Base-by-base conservation (phyloP, 1,140 invertebrate genomes). In the Caenorhabditis brenneri region DNA sequence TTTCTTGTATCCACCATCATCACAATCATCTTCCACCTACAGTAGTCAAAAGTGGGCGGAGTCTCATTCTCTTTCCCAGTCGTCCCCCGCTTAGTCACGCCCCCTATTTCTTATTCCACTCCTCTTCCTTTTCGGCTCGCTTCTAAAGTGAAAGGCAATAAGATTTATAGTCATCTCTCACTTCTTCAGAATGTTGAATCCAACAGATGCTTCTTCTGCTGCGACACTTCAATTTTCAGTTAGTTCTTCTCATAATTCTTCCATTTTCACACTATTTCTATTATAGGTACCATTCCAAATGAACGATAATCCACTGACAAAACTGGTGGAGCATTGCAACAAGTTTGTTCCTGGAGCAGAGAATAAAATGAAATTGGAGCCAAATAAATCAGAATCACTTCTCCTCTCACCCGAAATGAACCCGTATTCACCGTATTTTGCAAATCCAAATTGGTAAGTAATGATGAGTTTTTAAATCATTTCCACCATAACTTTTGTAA, bases 271-370 rank as follows among this genome's bases (percentile, higher is more conserved):
- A 19, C 24, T 74, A 27, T 42, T 74, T 19, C 10, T 19, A 27
- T 29, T 55, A 10, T 24, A 65, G 58, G 58, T 65, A n/a, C 58
- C 58, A 65, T 65, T 65, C 58, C 58, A 42, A 74, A 74, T 74
- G 65, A 74, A 36, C n/a, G 65, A 74, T 3, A 74, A 42, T 42
- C 65, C 65, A 15, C 36, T 74, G 2, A 42, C 65, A 46, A 74
- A 74, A 46, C 65, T 74, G 36, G 22, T 74, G 5, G 65, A 74
- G 22, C 65, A 74, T 12, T 74, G 65, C 36, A 74, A 74, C 24
- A 74, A 74, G 24, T 74, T 74, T 22, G 65, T 74, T 12, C 65
- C 65, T 3, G 65, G 65, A 22, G 65, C 19, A 15, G 65, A 74
- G 3, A 74, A 33, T 15, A 74, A 74, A 15, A 42, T 39, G 36